Evolutionary conservation across 2,113 vertebrate species (phyloP).

Genomic region (Litocranius walleri): DNA sequence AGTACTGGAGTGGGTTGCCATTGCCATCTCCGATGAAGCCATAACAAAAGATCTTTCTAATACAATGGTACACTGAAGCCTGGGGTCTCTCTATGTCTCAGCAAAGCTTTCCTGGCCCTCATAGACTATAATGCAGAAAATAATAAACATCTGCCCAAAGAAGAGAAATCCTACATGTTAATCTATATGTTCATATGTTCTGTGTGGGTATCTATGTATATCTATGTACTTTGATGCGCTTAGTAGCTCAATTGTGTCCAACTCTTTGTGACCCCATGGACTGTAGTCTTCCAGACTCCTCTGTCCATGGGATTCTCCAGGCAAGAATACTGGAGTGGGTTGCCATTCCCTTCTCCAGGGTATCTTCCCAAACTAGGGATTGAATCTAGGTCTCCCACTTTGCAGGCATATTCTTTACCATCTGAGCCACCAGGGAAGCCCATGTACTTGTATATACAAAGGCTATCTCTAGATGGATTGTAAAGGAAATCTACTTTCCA

Average conservation of each 20-base stretch:
- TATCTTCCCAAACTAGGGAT: background rate
- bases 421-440: background rate
- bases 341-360: background rate
- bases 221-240: background rate
- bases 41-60: background rate
- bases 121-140: background rate
- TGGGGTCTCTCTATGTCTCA: background rate
- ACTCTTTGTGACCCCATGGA: background rate
- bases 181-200: background rate
- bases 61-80: background rate
- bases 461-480: background rate
- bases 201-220: background rate
- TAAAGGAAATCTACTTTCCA: slow-evolving; percentile 10
- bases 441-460: background rate
- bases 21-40: background rate
- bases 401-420: background rate
- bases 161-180: background rate
- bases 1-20: too few relatives aligned
- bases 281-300: background rate
- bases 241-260: background rate
- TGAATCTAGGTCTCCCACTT: background rate
- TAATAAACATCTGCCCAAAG: background rate
- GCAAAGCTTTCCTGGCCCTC: background rate
- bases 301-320: background rate
- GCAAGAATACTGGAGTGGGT: background rate